These are phyloP conservation scores for Erynnis tages DNA, from an alignment of 2,888 invertebrate species.

Conservation along the genomic window DNA sequence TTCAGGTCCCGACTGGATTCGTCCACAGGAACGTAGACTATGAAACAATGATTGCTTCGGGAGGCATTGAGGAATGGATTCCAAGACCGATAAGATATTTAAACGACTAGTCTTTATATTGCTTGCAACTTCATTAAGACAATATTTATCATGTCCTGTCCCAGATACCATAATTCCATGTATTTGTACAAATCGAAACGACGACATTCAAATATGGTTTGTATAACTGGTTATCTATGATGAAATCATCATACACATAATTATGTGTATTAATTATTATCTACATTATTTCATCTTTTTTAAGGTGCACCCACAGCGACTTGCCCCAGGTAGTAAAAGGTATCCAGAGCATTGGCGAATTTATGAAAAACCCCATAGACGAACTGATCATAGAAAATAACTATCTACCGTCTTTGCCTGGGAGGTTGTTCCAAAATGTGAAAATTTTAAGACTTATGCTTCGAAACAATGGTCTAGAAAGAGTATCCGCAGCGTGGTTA, in stretches of 20 bases:
- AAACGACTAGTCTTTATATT: slow-evolving; percentile 56
- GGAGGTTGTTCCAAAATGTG: slow-evolving; percentile 88
- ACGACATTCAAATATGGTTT: slow-evolving; percentile 93
- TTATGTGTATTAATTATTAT: too few relatives aligned
- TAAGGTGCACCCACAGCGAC: slow-evolving; percentile 97
- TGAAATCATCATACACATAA: too few relatives aligned
- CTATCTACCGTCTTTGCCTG: slow-evolving; percentile 91
- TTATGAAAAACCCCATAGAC: slow-evolving; percentile 87
- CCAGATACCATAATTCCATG: slow-evolving; percentile 91
- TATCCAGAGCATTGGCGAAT: slow-evolving; percentile 85
- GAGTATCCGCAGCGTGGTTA: slow-evolving; percentile 90
- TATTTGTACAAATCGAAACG: slow-evolving; percentile 88
- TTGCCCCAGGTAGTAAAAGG: slow-evolving; percentile 88
- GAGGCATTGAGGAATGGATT: slow-evolving; percentile 65
- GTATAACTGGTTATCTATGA: too few relatives aligned
- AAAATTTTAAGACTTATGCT: slow-evolving; percentile 90
- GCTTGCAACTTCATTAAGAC: slow-evolving; percentile 43
- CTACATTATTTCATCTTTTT: too few relatives aligned
- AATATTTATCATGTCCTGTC: slow-evolving; percentile 83
- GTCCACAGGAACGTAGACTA: slow-evolving; percentile 33
- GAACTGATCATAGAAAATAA: slow-evolving; percentile 94
- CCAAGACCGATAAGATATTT: slow-evolving; percentile 53
- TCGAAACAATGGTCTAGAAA: slow-evolving; percentile 90
- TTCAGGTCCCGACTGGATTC: slow-evolving; percentile 19
- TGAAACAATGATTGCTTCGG: slow-evolving; percentile 69